Conservation (phyloP, 2,888 invertebrate genomes). For the Ferrisia virgata region DNA sequence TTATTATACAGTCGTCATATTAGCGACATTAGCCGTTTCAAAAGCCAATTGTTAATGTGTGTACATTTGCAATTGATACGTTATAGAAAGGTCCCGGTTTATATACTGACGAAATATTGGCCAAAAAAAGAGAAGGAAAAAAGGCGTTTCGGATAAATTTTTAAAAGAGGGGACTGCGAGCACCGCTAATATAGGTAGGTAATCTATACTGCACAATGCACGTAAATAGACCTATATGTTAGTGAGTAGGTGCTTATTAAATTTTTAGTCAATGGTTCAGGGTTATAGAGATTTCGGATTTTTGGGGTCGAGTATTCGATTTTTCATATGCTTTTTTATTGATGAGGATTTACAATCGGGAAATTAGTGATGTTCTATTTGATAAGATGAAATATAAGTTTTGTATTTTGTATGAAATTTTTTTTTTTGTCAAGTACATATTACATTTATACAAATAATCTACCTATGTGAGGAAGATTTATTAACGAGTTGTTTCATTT, state of each 20-base stretch:
- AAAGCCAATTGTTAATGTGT: constrained; percentile 19
- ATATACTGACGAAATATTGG: neutral
- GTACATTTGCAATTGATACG: constrained; percentile 44
- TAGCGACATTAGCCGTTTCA: constrained; percentile 16
- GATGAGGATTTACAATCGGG: neutral
- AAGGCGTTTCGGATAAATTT: constrained; percentile 17
- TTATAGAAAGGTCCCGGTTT: constrained; percentile 17
- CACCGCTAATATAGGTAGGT: neutral
- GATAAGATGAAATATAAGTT: no score
- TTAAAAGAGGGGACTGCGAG: neutral
- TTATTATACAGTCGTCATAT: constrained; percentile 31
- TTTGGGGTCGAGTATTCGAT: neutral
- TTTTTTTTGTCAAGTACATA: no score
- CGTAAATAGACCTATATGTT: no score
- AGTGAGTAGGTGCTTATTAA: neutral
- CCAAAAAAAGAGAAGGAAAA: neutral
- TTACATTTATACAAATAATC: no score
- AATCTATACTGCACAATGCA: no score
- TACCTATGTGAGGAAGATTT: no score
- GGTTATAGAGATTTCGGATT: neutral
- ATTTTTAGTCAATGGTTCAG: neutral
- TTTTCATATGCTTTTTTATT: neutral
- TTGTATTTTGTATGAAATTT: no score
- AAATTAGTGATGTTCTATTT: neutral
- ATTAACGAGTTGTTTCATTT: no score